A percentile compares a stretch with the other conserved stretches of the same genome.
Conservation (phyloP, 2,888 invertebrate species). For the Philereme vetulata region DNA sequence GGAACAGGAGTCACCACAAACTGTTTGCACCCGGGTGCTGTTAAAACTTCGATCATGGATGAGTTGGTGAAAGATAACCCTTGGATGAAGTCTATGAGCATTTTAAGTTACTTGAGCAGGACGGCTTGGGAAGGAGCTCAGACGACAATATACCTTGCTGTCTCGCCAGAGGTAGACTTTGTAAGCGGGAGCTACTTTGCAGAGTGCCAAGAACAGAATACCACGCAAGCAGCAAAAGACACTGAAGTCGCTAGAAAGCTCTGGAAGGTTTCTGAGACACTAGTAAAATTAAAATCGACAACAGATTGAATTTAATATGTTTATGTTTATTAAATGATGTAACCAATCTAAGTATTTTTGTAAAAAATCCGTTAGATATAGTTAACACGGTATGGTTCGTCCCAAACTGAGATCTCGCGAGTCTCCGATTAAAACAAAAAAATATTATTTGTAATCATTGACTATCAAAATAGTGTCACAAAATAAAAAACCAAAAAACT, state of each 20-base stretch:
- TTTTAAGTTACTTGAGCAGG: conserved; percentile 48
- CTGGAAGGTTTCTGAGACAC: conserved; percentile 84
- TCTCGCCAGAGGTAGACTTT: conserved; percentile 78
- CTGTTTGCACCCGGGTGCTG: conserved; percentile 89
- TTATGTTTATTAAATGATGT: too few relatives aligned
- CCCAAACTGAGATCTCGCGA: too few relatives aligned
- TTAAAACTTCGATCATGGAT: conserved; percentile 77
- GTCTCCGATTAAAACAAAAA: too few relatives aligned
- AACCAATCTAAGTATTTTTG: background rate
- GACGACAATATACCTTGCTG: conserved; percentile 82
- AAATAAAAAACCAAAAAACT: too few relatives aligned
- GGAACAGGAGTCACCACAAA: conserved; percentile 89
- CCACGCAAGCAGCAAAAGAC: conserved; percentile 72
- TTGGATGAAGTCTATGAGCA: conserved; percentile 57
- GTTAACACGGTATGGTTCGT: too few relatives aligned
- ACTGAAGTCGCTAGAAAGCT: conserved; percentile 80
- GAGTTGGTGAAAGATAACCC: conserved; percentile 80
- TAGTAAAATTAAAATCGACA: conserved; percentile 51
- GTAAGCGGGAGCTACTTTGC: conserved; percentile 86
- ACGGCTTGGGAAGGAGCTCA: conserved; percentile 65
- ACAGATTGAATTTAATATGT: too few relatives aligned
- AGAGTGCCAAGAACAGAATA: conserved; percentile 73
- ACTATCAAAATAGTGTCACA: too few relatives aligned
- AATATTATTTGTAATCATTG: too few relatives aligned
- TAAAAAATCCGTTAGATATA: background rate